Conservation (phyloP, 2,113 vertebrate genomes). For the Alouatta palliata region DNA sequence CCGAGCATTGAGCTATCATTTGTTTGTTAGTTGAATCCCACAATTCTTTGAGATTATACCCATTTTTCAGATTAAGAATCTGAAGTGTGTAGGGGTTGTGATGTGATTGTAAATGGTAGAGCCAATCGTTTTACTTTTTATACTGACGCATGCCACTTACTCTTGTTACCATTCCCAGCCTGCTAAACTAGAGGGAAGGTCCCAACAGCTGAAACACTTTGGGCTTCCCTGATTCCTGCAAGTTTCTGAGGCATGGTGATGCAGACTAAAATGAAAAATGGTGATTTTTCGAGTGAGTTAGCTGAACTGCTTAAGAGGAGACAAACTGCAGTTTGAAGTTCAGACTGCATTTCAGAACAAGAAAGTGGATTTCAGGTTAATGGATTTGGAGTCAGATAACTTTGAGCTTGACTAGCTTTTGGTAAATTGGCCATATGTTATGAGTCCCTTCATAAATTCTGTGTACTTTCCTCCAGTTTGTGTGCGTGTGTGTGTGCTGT, state of each 20-base stretch:
- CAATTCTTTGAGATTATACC: neutral
- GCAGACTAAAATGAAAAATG: neutral
- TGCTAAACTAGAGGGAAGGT: neutral
- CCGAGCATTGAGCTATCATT: neutral
- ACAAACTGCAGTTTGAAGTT: constrained; percentile 49
- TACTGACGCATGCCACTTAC: neutral
- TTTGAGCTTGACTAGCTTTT: constrained; percentile 42
- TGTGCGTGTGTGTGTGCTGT: neutral
- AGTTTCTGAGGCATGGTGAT: neutral
- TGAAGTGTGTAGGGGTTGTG: neutral
- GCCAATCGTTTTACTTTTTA: neutral
- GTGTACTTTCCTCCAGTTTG: neutral
- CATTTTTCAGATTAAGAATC: neutral
- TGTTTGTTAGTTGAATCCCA: neutral
- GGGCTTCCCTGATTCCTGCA: neutral
- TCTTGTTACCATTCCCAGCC: neutral
- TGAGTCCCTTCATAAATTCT: neutral
- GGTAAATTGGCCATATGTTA: neutral
- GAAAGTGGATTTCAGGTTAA: constrained; percentile 59
- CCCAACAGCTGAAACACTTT: neutral
- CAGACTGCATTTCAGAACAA: neutral
- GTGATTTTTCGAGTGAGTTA: constrained; percentile 49
- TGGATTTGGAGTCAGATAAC: constrained; percentile 40
- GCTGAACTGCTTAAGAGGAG: constrained; percentile 59
- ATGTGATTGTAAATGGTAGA: neutral